These are phyloP conservation scores for Callaeas wilsoni DNA, from an alignment of 2,113 vertebrate genomes.

Conservation along the genomic window DNA sequence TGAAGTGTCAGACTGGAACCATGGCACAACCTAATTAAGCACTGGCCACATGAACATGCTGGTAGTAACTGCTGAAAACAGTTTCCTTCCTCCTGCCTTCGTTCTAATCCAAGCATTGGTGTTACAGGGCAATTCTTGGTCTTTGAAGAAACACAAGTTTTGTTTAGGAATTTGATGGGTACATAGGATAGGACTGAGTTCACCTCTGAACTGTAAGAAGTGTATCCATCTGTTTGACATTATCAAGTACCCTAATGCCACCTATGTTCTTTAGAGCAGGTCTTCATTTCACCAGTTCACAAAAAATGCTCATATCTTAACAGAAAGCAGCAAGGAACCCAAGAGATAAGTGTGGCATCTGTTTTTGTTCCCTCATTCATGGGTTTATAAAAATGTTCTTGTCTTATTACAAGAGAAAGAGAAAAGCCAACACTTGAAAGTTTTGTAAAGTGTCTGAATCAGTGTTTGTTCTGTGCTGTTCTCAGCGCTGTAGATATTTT, in stretches of 20 bases:
- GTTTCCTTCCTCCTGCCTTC: neutral
- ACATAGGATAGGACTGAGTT: neutral
- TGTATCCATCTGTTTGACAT: neutral
- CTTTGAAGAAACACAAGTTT: neutral
- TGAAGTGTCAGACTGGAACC: neutral
- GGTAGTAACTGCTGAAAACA: neutral
- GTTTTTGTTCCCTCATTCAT: neutral
- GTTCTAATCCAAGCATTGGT: neutral
- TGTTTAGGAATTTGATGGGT: neutral
- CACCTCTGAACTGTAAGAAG: neutral
- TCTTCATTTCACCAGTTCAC: neutral
- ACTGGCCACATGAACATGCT: neutral
- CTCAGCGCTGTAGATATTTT: neutral
- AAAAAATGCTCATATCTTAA: neutral
- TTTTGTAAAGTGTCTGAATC: neutral
- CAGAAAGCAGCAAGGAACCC: neutral
- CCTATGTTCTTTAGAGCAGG: neutral
- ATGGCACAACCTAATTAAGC: neutral
- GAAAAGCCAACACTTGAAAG: neutral
- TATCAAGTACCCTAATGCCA: neutral
- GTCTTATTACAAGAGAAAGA: neutral
- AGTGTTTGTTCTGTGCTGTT: neutral
- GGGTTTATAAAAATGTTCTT: neutral
- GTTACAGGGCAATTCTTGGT: neutral
- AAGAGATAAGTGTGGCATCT: neutral